Evolutionary conservation across 2,797 vertebrate genomes (phyloP).

Genomic region (Cyprinella venusta): DNA sequence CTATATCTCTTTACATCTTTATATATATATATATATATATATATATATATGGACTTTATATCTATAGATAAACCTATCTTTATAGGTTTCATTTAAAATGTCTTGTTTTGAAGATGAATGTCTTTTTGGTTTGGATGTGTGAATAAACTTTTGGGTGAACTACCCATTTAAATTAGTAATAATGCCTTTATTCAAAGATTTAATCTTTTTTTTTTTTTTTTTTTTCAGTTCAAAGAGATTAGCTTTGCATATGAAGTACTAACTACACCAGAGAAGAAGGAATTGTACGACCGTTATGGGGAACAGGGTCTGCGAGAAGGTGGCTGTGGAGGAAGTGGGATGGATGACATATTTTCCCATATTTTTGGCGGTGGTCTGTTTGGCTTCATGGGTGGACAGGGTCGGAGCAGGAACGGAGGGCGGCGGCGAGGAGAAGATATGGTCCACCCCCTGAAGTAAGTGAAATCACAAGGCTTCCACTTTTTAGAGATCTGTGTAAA

Average conservation of each 20-base stretch:
- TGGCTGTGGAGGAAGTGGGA: constrained; percentile 89
- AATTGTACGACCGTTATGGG: constrained; percentile 95
- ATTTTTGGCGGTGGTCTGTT: constrained; percentile 98
- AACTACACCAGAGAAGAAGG: constrained; percentile 95
- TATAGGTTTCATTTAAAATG: background rate
- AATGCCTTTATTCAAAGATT: background rate
- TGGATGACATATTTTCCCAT: constrained; percentile 99
- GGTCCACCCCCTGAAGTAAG: constrained; percentile 98
- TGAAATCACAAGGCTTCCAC: constrained; percentile 25
- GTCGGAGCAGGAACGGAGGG: constrained; percentile 91
- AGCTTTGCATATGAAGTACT: constrained; percentile 98
- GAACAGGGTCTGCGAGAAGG: constrained; percentile 98
- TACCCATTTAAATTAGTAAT: background rate
- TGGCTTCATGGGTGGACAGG: constrained; percentile 95
- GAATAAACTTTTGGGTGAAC: background rate
- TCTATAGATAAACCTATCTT: too few species aligned
- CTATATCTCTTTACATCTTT: too few species aligned
- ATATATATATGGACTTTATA: too few species aligned
- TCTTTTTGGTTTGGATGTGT: background rate
- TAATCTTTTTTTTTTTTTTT: background rate
- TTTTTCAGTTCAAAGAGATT: constrained; percentile 94
- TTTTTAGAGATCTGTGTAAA: background rate
- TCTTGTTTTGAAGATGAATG: background rate
- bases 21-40: too few species aligned
- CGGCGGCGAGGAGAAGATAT: constrained; percentile 97